A percentile compares a stretch with the other conserved stretches of the same genome.
Conservation (phyloP, 2,113 vertebrate species). For the Dunckerocampus dactyliophorus region DNA sequence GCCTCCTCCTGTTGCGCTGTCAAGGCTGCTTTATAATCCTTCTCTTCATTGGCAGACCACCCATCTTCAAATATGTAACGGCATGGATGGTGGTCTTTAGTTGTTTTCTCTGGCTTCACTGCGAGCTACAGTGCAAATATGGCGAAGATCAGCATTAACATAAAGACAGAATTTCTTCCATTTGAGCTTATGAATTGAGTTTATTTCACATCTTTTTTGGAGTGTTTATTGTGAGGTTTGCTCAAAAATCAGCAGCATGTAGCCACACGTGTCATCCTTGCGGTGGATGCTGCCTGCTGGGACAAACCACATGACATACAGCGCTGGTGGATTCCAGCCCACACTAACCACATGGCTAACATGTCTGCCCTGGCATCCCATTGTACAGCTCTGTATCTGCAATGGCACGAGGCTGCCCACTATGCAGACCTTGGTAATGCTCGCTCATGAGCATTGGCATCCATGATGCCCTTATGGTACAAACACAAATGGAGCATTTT, state of each 20-base stretch:
- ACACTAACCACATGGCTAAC: conserved; percentile 39
- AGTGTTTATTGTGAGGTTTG: conserved; percentile 17
- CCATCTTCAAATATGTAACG: conserved; percentile 46
- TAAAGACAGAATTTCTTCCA: too few relatives aligned
- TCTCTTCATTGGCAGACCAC: conserved; percentile 44
- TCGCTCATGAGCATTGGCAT: too few relatives aligned
- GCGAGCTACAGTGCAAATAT: conserved; percentile 8
- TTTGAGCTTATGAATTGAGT: not conserved
- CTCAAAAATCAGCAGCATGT: conserved; percentile 32
- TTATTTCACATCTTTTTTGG: not conserved
- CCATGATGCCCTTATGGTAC: too few relatives aligned
- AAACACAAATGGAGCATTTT: not conserved
- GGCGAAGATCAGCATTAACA: not conserved
- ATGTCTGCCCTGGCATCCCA: conserved; percentile 35
- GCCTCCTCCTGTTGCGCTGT: conserved; percentile 5
- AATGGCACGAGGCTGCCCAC: conserved; percentile 19
- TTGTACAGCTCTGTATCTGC: conserved; percentile 25
- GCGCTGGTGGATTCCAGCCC: conserved; percentile 38
- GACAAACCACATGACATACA: conserved; percentile 45
- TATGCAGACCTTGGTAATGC: too few relatives aligned
- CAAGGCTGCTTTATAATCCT: conserved; percentile 44
- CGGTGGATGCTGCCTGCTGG: conserved; percentile 40
- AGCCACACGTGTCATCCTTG: conserved; percentile 51
- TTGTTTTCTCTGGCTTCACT: not conserved
- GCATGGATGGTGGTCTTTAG: conserved; percentile 10